Evolutionary conservation across 2,888 invertebrate species (phyloP), one percentile per base, ranked within the genome.

Genomic region (Punctoribates punctum): DNA sequence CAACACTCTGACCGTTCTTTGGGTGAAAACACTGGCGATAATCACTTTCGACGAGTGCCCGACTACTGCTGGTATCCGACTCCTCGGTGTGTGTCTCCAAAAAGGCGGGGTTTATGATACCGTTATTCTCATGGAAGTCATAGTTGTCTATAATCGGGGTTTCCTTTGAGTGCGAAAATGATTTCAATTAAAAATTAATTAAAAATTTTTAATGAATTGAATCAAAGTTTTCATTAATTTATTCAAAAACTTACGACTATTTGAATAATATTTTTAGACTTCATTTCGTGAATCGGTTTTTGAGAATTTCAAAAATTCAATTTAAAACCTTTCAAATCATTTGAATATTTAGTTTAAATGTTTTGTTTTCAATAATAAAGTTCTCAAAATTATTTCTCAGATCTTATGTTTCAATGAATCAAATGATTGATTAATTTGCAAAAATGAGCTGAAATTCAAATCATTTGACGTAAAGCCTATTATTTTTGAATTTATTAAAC

Each of bases 31-130:
- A 17, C 17, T 65, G 65, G 3, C 65, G 65, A 34, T 65, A 65
- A 27, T 65, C 65, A 23, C 23, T 23, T 3, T 20, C 23, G 0
- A 23, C 57, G 5, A 23, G 57, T 57, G 57, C 13, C 23, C 13
- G 11, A 23, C 13, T 9, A 6, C 23, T 57, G 25, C 23, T 57
- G 11, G 6, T 42, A 13, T 54, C 20, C 4, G 17, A 51, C 51
- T n/a, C 54, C 9, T 57, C 57, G 0, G 23, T 8, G 11, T 57
- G 20, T 29, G 65, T 1, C 1, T 15, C 29, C 17, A 34, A n/a
- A 65, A 65, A 65, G 65, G 65, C 65, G 34, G 65, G 65, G 38
- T 65, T 65, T 65, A 65, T 65, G 6, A 65, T 27, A 34, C 65
- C 65, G 20, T 34, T 65, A 13, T 65, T 65, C 34, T 65, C 29